Percentiles rank a stretch among this genome's conserved stretches.
These are phyloP conservation scores for Pachypeltis micranthus DNA, from an alignment of 1,140 invertebrate species.

Conservation along the genomic window DNA sequence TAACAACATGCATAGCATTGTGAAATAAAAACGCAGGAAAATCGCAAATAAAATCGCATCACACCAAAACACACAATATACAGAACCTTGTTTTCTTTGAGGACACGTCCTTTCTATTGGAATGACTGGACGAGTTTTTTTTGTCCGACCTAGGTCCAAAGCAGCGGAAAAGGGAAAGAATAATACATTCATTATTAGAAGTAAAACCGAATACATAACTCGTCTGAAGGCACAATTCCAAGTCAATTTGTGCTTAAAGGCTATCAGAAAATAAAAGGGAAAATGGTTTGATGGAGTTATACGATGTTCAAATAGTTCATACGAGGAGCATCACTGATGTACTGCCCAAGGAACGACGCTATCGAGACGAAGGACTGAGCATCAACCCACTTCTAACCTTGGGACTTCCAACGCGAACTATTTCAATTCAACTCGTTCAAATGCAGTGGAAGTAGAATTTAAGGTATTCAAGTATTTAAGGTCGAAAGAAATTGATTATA, in stretches of 20 bases:
- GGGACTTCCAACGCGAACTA: background rate
- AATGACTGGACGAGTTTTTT: slow-evolving; percentile 8
- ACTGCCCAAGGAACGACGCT: background rate
- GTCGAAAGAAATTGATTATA: too few species aligned
- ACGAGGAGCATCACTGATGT: background rate
- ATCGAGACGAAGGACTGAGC: background rate
- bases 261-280: background rate
- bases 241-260: background rate
- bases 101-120: slow-evolving; percentile 3
- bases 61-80: background rate
- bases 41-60: background rate
- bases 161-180: background rate
- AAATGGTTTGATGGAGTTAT: too few species aligned
- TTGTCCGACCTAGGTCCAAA: slow-evolving; percentile 5
- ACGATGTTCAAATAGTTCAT: too few species aligned
- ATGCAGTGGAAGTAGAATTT: too few species aligned
- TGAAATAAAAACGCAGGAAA: background rate
- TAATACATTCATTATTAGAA: background rate
- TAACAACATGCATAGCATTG: background rate
- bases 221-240: background rate
- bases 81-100: slow-evolving; percentile 8
- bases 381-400: background rate
- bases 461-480: too few species aligned
- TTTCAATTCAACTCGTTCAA: background rate
- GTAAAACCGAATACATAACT: background rate